Base-by-base conservation (phyloP, 1,140 invertebrate species). In the Drosophila melanica region DNA sequence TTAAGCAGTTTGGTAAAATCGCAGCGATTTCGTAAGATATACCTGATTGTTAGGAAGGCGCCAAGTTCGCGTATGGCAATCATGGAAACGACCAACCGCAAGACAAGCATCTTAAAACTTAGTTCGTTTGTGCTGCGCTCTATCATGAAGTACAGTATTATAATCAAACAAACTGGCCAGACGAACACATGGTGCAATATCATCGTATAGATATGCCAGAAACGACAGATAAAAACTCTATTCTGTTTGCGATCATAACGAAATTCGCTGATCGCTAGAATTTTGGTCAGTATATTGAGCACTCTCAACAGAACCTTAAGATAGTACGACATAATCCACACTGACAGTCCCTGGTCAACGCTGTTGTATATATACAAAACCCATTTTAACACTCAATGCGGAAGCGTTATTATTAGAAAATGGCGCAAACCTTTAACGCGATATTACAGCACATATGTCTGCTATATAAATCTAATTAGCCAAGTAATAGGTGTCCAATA, bases 191-290 rank as follows among this genome's bases (percentile, higher is more conserved):
- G 3, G 4, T 51, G 48, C 12, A 33, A 8, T 10, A 51, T 10
- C 27, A 33, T 51, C 27, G 12, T 20, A 20, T 35, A 53, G 4
- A 16, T 11, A 37, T 53, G 51, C 51, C 51, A 35, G 16, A 37
- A 53, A 35, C 4, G 14, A 4, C 0, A n/a, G 4, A 16, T 9
- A 6, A 53, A 2, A 2, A 53, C 7, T n/a, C 4, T 37, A 8
- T 39, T 35, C 16, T 1, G 33, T 5, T 37, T 2, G 10, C 51
- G 51, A 39, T 53, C 51, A 14, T 53, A 20, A 0, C 7, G 2
- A 6, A 64, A 54, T 44, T 33, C 39, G 14, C 27, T 63, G 20
- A 62, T 8, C 7, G 33, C 59, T 1, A 62, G 12, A 1, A 27
- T 5, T 50, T 41, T 62, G 18, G 45, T 20, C 7, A 63, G 4